These are phyloP conservation scores for Ennomos quercinarius DNA, from an alignment of 2,888 invertebrate species.

Conservation along the genomic window DNA sequence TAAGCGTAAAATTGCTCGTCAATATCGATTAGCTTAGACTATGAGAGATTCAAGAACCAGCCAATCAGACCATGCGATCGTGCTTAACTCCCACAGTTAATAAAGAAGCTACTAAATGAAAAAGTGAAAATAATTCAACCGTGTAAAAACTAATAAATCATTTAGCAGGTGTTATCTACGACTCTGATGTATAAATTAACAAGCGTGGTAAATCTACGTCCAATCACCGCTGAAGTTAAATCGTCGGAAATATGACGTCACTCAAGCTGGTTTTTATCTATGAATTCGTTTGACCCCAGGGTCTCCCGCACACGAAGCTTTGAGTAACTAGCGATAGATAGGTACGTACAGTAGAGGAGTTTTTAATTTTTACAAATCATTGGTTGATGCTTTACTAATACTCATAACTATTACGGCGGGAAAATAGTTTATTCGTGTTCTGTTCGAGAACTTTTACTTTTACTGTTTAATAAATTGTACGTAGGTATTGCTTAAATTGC, in stretches of 20 bases:
- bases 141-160: conserved; percentile 58
- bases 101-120: conserved; percentile 32
- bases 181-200: conserved; percentile 65
- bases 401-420: too few species aligned
- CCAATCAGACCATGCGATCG: conserved; percentile 1
- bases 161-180: conserved; percentile 56
- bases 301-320: conserved; percentile 77
- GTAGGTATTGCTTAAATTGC: too few species aligned
- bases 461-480: too few species aligned
- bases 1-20: conserved; percentile 13
- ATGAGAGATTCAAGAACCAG: conserved; percentile 2
- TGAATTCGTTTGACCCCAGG: conserved; percentile 75
- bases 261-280: conserved; percentile 74
- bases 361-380: too few species aligned
- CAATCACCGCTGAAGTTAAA: conserved; percentile 57
- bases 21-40: conserved; percentile 1
- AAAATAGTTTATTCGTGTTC: too few species aligned
- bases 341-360: not conserved
- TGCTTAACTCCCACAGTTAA: conserved; percentile 11
- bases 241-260: conserved; percentile 57
- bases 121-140: conserved; percentile 51
- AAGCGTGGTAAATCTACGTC: conserved; percentile 73
- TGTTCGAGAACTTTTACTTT: too few species aligned
- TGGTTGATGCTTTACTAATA: too few species aligned
- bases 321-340: conserved; percentile 13